These are phyloP conservation scores for Zaprionus davidi DNA, from an alignment of 1,140 invertebrate species.

Conservation along the genomic window DNA sequence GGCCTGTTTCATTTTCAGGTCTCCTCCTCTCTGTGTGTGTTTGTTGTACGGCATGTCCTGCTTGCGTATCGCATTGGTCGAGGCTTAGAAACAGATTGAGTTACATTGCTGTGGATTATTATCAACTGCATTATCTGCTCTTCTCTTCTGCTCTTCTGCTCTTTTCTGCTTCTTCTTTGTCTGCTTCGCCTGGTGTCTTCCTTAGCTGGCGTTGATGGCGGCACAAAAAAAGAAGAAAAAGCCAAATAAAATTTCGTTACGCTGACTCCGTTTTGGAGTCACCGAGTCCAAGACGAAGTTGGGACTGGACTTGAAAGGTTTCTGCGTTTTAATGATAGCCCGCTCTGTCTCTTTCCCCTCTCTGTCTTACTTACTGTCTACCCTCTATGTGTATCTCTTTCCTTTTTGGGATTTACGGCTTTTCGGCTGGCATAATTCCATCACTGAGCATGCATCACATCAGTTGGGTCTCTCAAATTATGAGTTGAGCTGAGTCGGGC, in stretches of 20 bases:
- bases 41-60: constrained; percentile 45
- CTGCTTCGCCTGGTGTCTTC: constrained; percentile 24
- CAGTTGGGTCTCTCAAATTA: constrained; percentile 65
- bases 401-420: constrained; percentile 31
- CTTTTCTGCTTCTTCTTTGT: constrained; percentile 10
- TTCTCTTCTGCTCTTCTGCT: constrained; percentile 32
- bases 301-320: constrained; percentile 28
- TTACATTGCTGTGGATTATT: constrained; percentile 82
- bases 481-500: constrained; percentile 49
- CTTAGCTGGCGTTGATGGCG: constrained; percentile 40
- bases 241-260: constrained; percentile 80
- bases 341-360: constrained; percentile 11
- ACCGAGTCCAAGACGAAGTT: neutral
- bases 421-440: constrained; percentile 69
- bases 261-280: constrained; percentile 12
- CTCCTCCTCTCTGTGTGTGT: constrained; percentile 13
- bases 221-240: constrained; percentile 40
- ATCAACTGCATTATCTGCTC: constrained; percentile 75
- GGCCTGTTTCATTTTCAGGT: constrained; percentile 18
- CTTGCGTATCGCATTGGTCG: constrained; percentile 65
- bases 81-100: constrained; percentile 77
- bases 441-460: constrained; percentile 65
- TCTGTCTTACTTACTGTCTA: neutral
- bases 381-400: neutral
- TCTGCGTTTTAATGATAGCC: constrained; percentile 70